A percentile compares a stretch with the other conserved stretches of the same genome.
Conservation (phyloP, 2,797 vertebrate genomes). For the Diplodus sargus region DNA sequence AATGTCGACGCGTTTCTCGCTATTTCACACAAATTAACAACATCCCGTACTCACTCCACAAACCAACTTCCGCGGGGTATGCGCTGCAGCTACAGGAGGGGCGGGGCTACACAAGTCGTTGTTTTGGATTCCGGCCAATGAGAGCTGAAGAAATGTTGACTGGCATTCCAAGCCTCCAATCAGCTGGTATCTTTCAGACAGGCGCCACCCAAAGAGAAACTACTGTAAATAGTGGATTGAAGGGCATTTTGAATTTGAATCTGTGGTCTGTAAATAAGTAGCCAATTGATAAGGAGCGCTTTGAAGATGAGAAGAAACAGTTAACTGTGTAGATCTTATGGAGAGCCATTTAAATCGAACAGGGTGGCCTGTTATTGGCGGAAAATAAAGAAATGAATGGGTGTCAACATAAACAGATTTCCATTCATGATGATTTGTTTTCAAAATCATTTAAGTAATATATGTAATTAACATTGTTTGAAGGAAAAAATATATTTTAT, state of each 20-base stretch:
- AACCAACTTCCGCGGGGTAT: conserved; percentile 78
- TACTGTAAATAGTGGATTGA: not conserved
- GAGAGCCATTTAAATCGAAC: not conserved
- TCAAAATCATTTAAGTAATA: not conserved
- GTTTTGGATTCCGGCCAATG: conserved; percentile 64
- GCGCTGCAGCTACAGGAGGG: rapidly evolving
- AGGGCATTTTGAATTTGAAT: conserved; percentile 76
- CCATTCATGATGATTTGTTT: not conserved
- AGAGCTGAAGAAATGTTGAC: not conserved
- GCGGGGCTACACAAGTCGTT: not conserved
- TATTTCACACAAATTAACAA: conserved; percentile 49
- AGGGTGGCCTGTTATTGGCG: conserved; percentile 8
- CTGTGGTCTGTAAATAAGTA: conserved; percentile 55
- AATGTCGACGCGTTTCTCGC: conserved; percentile 17
- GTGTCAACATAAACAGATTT: not conserved
- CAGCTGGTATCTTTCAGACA: rapidly evolving
- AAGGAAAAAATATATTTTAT: not conserved
- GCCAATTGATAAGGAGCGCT: conserved; percentile 59
- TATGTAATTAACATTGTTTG: not conserved
- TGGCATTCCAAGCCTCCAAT: conserved; percentile 63
- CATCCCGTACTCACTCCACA: conserved; percentile 37
- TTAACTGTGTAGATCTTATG: conserved; percentile 6
- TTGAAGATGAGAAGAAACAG: conserved; percentile 34
- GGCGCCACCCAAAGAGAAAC: not conserved
- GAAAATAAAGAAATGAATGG: not conserved